Base-by-base conservation (phyloP, 2,113 vertebrate species). In the Callaeas wilsoni region DNA sequence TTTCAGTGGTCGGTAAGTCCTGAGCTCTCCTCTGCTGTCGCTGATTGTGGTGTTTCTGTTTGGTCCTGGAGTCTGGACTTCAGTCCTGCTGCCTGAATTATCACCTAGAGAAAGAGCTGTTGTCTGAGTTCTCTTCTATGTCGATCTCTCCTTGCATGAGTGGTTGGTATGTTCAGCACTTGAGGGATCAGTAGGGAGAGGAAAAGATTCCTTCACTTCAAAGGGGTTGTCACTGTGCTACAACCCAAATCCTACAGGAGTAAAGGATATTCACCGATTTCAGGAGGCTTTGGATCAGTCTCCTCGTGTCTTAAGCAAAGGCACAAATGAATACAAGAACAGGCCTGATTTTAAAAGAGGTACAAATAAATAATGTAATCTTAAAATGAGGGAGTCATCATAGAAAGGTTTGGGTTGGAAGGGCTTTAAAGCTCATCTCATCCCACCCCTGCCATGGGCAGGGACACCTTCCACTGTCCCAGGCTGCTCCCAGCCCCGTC, bases 1-100 rank as follows among this genome's bases (percentile, higher is more conserved):
- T 95, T 87, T 93, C 95, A 41, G 96, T 95, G 89, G 41, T 93
- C 0, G 98, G 98, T 98, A 79, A 98, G 98, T 97, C 25, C 53
- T 30, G 69, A n/a, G 44, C 89, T 95, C 52, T 75, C 23, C 68
- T 77, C 71, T 74, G 44, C 71, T 65, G 1, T 22, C 2, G 0
- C n/a, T 33, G 8, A 1, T 4, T 0, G 2, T 23, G 52, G 44
- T 12, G 73, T 25, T 90, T 67, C 47, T 75, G 39, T 35, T 59
- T 35, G 68, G 42, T 42, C 74, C 81, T 65, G 76, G 44, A 41
- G 35, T 10, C 73, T 37, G 68, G 35, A 18, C 9, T 50, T 83
- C 56, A 8, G 0, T 20, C 9, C 8, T 32, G 10, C 25, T 39
- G 30, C 7, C 64, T 90, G 75, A 60, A 56, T 65, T 2, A 46